Base-by-base conservation (phyloP, 2,113 vertebrate species). In the Leptobrachium ailaonicum region DNA sequence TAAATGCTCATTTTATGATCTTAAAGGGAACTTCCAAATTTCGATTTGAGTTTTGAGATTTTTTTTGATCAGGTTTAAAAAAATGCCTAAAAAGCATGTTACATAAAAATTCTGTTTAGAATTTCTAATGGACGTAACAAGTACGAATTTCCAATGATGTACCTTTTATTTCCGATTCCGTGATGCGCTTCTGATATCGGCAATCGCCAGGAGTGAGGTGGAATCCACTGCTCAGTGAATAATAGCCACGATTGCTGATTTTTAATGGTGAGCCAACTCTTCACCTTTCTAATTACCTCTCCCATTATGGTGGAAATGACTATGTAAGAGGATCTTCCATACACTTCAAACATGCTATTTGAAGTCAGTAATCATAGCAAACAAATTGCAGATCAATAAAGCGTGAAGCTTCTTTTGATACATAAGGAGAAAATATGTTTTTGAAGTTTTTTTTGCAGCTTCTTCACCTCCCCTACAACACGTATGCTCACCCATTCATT, bases 301-400 rank as follows among this genome's bases (percentile, higher is more conserved):
- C 41, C 66, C 56, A 78, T 78, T 78, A 70, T 63, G 11, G 14
- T 64, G 44, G 76, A 71, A 71, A 78, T 68, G 44, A 63, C 67
- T 66, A 20, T 78, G 76, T 50, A 78, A 78, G 76, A 71, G 12
- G 76, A 78, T 78, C 67, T 78, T 63, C 32, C 68, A 2, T 14
- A 41, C 11, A 78, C 76, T 71, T 78, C 76, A 78, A 78, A 78
- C 54, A 71, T 20, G 32, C 50, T 50, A 78, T 78, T 78, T 78
- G 76, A 78, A 62, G 76, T 71, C 69, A n/a, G 56, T 56, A 78
- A 71, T 78, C 68, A 71, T 54, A 60, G 76, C 76, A 77, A 73
- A 73, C 71, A 73, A 77, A 77, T 71, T 71, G 76, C 14, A 78
- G 41, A 78, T 71, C 76, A 71, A 64, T 63, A 78, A 62, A 71